Conservation (phyloP, 1,140 invertebrate species). For the Galendromus occidentalis region DNA sequence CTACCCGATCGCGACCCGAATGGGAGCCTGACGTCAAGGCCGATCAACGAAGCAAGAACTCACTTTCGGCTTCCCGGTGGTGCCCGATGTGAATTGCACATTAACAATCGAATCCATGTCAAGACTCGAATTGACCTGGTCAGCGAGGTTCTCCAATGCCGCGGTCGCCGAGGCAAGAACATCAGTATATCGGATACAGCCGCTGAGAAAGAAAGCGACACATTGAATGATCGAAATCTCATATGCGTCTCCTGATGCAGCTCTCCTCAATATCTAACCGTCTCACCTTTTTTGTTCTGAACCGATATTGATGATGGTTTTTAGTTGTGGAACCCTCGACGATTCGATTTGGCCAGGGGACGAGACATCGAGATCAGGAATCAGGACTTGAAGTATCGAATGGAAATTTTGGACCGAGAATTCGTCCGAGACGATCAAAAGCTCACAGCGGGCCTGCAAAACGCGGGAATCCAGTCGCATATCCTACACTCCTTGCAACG, state of each 20-base stretch:
- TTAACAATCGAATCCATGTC: conserved; percentile 22
- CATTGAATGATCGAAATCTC: background rate
- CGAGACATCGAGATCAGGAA: background rate
- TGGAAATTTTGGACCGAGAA: background rate
- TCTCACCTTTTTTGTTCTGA: background rate
- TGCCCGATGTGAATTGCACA: conserved; percentile 35
- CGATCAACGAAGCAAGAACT: too few species aligned
- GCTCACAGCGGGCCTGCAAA: background rate
- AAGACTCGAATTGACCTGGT: background rate
- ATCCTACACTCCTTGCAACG: background rate
- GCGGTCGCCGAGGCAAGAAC: background rate
- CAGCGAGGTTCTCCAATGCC: background rate
- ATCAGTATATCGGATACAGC: background rate
- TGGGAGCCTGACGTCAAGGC: too few species aligned
- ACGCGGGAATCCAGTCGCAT: background rate
- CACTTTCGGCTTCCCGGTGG: conserved; percentile 61
- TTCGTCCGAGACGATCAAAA: background rate
- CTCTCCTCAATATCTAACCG: background rate
- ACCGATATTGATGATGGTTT: background rate
- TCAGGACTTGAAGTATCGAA: background rate
- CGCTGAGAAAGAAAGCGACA: background rate
- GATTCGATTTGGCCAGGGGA: background rate
- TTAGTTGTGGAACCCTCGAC: background rate
- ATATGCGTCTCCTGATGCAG: background rate
- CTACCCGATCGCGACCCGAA: too few species aligned